These are phyloP conservation scores for Syngnathoides biaculeatus DNA, from an alignment of 2,113 vertebrate genomes.

Conservation along the genomic window DNA sequence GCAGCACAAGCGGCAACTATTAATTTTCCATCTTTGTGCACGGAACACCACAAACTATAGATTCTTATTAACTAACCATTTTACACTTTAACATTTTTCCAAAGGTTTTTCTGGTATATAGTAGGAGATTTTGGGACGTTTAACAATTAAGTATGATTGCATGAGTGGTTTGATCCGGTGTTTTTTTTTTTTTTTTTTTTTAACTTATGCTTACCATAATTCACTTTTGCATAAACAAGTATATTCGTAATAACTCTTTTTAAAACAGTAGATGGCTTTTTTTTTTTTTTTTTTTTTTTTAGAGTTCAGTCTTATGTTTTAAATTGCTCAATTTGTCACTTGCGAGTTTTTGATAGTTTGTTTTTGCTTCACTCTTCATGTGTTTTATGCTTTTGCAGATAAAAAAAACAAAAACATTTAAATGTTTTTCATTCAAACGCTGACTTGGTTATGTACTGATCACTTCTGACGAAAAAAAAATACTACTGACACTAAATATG, in stretches of 20 bases:
- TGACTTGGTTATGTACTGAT: constrained; percentile 17
- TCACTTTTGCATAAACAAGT: constrained; percentile 8
- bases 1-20: constrained; percentile 17
- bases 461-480: background rate
- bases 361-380: constrained; percentile 14
- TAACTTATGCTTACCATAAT: constrained; percentile 6
- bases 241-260: constrained; percentile 16
- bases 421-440: constrained; percentile 8
- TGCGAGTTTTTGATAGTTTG: constrained; percentile 3
- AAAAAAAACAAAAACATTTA: background rate
- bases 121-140: constrained; percentile 14
- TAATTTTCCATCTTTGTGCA: constrained; percentile 49
- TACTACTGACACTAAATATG: constrained; percentile 18
- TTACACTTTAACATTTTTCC: constrained; percentile 13
- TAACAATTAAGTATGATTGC: constrained; percentile 5
- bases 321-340: background rate
- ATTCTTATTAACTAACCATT: constrained; percentile 13
- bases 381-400: background rate
- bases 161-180: constrained; percentile 29
- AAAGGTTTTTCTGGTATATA: constrained; percentile 8
- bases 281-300: constrained; percentile 14
- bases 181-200: constrained; percentile 20
- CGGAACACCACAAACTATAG: background rate
- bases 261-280: constrained; percentile 18
- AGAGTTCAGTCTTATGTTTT: constrained; percentile 11